Percentiles rank a stretch among this genome's conserved stretches.
phyloP scores from a whole-genome alignment of 2,113 vertebrate species.

The Hemiscyllium ocellatum region DNA sequence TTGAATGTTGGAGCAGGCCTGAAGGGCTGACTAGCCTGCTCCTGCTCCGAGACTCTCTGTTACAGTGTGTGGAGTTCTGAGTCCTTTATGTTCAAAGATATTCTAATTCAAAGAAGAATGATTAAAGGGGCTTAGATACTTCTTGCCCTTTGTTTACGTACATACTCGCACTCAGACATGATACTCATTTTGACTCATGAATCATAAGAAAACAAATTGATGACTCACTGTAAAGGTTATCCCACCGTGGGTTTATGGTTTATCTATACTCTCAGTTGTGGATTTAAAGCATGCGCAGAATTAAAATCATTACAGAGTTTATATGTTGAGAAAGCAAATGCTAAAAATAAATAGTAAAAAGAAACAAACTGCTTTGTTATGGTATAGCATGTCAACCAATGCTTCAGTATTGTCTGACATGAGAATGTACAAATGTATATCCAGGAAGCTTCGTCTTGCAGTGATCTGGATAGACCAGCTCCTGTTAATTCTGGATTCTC shows the following conservation, averaged over 20 bases:
- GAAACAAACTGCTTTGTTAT: not conserved
- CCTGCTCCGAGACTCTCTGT: too few relatives aligned
- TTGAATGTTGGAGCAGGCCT: too few relatives aligned
- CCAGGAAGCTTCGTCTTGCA: not conserved
- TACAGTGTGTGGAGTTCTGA: not conserved
- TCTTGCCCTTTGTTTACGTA: not conserved
- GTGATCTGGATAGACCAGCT: not conserved
- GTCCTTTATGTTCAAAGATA: not conserved
- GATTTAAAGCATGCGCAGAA: not conserved
- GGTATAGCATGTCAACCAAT: not conserved
- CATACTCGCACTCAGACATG: not conserved
- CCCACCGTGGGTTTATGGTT: not conserved
- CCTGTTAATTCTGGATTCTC: not conserved
- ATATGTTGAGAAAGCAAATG: not conserved
- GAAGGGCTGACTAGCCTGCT: too few relatives aligned
- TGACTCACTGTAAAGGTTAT: not conserved
- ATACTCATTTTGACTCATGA: not conserved
- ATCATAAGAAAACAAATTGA: not conserved
- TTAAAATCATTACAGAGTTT: not conserved
- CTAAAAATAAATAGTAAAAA: not conserved
- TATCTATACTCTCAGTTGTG: not conserved
- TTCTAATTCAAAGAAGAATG: not conserved
- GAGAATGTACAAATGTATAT: not conserved
- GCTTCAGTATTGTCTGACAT: not conserved
- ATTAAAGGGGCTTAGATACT: not conserved